Base-by-base conservation (phyloP, 2,797 vertebrate species). In the Moxostoma hubbsi region DNA sequence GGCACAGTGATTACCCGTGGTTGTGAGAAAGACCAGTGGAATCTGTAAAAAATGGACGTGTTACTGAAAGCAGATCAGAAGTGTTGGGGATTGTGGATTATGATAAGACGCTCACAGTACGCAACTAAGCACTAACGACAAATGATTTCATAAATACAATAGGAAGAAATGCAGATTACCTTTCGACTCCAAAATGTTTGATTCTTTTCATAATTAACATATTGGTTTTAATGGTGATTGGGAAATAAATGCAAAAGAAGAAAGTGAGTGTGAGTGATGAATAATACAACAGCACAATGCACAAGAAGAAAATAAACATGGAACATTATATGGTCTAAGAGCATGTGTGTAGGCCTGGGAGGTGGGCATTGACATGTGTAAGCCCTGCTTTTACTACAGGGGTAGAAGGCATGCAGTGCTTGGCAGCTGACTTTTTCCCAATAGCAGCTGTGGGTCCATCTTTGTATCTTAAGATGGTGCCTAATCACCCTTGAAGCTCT, bases 381-480 rank as follows among this genome's bases (percentile, higher is more conserved):
- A 16, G 63, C n/a, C 36, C 36, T 18, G 46, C 16, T 69, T 70
- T 75, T 63, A 55, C 77, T 64, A 24, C 18, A 77, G 86, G 82
- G 89, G 81, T 82, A 90, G 89, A 90, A 87, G 88, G 86, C 90
- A 89, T 88, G 87, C 82, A 88, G 91, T 86, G 88, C 85, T 91
- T 88, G 89, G 88, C 87, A 89, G 86, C 85, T 88, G 73, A 86
- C 79, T 74, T 81, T 85, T 74, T 82, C 89, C 85, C 90, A 88
- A 87, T 89, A 90, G 86, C 92, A 92, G 90, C 89, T 93, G 89
- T n/a, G 88, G 86, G 90, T 87, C 88, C 86, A 84, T 88, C 85
- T 92, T 92, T 89, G 87, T 92, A 89, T 92, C 92, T 93, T 92
- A 90, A 92, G 92, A 91, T 93, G 86, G 70, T 88, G 91, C 89